Conservation (phyloP, 2,113 vertebrate genomes). For the Odobenus rosmarus region DNA sequence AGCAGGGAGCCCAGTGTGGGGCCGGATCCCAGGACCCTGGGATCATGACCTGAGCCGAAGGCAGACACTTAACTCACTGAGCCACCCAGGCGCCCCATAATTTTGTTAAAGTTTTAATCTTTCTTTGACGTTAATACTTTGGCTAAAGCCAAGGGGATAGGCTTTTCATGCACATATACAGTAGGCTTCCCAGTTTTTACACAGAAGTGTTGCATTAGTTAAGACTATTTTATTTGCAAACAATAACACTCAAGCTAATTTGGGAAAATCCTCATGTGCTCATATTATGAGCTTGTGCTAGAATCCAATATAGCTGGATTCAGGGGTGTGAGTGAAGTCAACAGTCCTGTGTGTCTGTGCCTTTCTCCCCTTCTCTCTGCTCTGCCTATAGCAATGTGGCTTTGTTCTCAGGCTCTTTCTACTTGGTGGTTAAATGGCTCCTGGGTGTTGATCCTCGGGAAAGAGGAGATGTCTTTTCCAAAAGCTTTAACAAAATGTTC, state of each 20-base stretch:
- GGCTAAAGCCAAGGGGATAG: not conserved
- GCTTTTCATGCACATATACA: not conserved
- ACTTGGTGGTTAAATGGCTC: not conserved
- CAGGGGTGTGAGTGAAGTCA: not conserved
- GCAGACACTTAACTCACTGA: not conserved
- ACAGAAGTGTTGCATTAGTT: not conserved
- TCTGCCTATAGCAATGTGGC: not conserved
- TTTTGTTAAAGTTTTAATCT: not conserved
- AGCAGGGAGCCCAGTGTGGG: not conserved
- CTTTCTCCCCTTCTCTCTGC: not conserved
- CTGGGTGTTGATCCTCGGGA: not conserved
- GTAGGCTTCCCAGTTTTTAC: not conserved
- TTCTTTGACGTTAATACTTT: not conserved
- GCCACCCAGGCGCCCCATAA: not conserved
- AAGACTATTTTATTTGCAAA: not conserved
- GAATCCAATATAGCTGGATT: not conserved
- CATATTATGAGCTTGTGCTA: not conserved
- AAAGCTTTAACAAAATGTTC: not conserved
- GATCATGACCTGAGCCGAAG: not conserved
- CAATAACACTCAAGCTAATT: not conserved
- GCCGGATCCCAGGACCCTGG: not conserved
- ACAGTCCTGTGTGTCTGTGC: fast-evolving
- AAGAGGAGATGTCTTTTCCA: not conserved
- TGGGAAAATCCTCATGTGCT: not conserved
- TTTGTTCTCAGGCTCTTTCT: not conserved